Evolutionary conservation across 2,797 vertebrate species (phyloP).

Genomic region (Enteromius paludinosus): DNA sequence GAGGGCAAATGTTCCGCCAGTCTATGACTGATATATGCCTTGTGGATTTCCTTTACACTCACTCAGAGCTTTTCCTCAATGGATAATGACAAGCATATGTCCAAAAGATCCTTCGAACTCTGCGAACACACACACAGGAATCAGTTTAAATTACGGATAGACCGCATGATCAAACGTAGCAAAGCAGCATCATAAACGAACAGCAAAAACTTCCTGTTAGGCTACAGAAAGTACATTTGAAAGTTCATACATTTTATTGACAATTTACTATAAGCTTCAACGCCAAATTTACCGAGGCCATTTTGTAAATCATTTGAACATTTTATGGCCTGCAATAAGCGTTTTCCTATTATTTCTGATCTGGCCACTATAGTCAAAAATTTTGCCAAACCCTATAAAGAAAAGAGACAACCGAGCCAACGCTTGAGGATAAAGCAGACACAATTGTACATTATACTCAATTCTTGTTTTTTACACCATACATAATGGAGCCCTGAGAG

Average conservation of each 20-base stretch:
- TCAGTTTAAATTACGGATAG: constrained; percentile 14
- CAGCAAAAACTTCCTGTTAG: constrained; percentile 38
- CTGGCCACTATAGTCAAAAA: constrained; percentile 41
- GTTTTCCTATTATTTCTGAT: constrained; percentile 57
- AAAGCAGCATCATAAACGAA: constrained; percentile 22
- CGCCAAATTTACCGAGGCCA: constrained; percentile 43
- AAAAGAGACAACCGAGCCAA: constrained; percentile 54
- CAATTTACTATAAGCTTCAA: constrained; percentile 39
- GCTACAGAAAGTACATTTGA: constrained; percentile 24
- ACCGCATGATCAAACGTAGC: constrained; percentile 28
- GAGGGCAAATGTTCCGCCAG: constrained; percentile 50
- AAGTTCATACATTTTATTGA: constrained; percentile 46
- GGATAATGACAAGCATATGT: constrained; percentile 66
- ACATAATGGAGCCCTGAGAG: constrained; percentile 39
- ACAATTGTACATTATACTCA: constrained; percentile 45
- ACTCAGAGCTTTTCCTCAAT: constrained; percentile 52
- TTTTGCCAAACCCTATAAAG: constrained; percentile 59
- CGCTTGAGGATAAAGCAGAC: constrained; percentile 46
- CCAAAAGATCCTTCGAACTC: constrained; percentile 1
- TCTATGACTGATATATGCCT: constrained; percentile 57
- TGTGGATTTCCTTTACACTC: constrained; percentile 54
- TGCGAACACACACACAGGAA: constrained; percentile 12
- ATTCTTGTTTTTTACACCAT: constrained; percentile 39
- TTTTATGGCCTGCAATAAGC: constrained; percentile 53
- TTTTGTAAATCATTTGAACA: constrained; percentile 55